These are phyloP conservation scores for Sigmodon hispidus DNA, from an alignment of 2,113 vertebrate species.

Conservation along the genomic window DNA sequence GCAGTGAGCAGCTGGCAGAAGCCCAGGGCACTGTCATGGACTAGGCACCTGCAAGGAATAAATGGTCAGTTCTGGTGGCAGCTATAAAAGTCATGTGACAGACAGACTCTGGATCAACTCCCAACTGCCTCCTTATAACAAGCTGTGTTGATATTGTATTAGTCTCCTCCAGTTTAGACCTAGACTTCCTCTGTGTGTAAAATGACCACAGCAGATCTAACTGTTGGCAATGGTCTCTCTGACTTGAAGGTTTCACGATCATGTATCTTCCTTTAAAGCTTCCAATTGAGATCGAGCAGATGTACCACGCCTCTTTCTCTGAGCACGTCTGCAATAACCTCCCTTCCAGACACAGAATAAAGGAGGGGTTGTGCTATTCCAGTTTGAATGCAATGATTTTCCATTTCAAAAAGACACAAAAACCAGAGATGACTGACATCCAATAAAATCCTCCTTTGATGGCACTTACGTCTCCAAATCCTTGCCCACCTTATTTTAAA, in stretches of 20 bases:
- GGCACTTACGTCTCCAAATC: neutral
- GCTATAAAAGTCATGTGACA: neutral
- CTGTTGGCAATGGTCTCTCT: neutral
- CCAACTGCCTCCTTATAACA: neutral
- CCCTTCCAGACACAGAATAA: neutral
- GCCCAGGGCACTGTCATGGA: neutral
- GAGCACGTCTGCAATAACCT: neutral
- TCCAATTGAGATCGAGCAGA: neutral
- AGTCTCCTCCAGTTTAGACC: neutral
- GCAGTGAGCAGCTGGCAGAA: neutral
- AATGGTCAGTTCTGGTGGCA: constrained; percentile 19
- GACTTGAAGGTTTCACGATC: neutral
- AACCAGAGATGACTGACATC: neutral
- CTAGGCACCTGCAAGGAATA: constrained; percentile 1
- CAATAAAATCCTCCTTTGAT: neutral
- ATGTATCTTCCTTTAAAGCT: neutral
- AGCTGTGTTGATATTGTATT: neutral
- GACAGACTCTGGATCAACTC: neutral
- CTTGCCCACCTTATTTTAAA: neutral
- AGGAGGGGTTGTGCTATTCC: neutral
- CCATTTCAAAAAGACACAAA: neutral
- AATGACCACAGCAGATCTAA: neutral
- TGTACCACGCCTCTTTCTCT: neutral
- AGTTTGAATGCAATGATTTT: neutral
- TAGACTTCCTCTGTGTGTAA: neutral